Percentiles rank a stretch among this genome's conserved stretches.
Evolutionary conservation across 2,113 vertebrate species (phyloP).

Genomic region (Zapornia atra): DNA sequence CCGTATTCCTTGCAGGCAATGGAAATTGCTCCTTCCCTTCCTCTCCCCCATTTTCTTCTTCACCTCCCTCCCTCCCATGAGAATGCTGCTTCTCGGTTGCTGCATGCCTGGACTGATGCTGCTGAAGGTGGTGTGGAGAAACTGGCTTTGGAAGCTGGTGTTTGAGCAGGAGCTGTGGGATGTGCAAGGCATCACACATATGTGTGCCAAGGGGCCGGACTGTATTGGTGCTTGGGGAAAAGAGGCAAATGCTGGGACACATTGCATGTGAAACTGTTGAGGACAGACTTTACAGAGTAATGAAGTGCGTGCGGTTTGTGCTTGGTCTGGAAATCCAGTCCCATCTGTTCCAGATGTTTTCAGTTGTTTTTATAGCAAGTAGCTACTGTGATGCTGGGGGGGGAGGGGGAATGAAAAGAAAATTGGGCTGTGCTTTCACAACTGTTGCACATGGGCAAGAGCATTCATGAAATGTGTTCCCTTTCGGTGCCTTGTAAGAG

Average conservation of each 20-base stretch:
- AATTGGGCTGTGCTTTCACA: background rate
- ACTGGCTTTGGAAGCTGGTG: fast-evolving
- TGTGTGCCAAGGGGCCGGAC: fast-evolving
- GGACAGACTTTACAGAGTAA: background rate
- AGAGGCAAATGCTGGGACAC: background rate
- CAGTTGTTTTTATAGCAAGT: slow-evolving; percentile 54
- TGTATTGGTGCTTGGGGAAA: fast-evolving
- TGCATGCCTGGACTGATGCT: fast-evolving
- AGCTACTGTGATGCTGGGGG: background rate
- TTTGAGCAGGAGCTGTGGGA: background rate
- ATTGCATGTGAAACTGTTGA: background rate
- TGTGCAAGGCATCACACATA: fast-evolving
- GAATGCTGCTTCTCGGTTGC: background rate
- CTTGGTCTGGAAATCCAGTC: background rate
- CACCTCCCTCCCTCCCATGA: fast-evolving
- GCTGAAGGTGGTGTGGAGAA: background rate
- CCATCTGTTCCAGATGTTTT: slow-evolving; percentile 52
- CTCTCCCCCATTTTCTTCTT: background rate
- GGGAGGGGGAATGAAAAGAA: background rate
- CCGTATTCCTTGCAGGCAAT: background rate
- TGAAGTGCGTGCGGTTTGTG: background rate
- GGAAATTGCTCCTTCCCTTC: background rate
- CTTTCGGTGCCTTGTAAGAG: background rate
- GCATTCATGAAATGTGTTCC: background rate
- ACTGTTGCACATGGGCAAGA: background rate